Evolutionary conservation across 2,888 invertebrate genomes (phyloP), one percentile per base, ranked within the genome.

Genomic region (Sinopyrophorus schimmeli): DNA sequence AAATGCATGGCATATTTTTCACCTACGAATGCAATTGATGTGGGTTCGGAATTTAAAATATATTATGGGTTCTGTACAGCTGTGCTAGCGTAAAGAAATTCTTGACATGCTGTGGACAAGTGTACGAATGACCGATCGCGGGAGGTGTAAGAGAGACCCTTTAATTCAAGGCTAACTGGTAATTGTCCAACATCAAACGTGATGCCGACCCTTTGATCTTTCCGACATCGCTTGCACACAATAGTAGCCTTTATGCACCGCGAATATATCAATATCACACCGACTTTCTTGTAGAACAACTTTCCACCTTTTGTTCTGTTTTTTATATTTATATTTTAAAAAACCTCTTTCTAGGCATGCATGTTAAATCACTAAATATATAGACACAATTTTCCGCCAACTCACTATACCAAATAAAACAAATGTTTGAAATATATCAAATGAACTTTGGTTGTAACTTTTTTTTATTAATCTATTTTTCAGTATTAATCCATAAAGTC

Each of bases 141-240:
- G 57, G 59, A 61, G 59, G 60, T 62, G 62, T 56, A n/a, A n/a
- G 59, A 60, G 60, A 57, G 57, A 51, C 48, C 53, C 51, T 46
- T 50, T 50, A 51, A 59, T 63, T 60, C 62, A 63, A 63, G 62
- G 62, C 60, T 60, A 60, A 56, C 57, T 60, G 52, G 62, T 61
- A 63, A 63, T 63, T 63, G 61, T 63, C 59, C 57, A 58, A 61
- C 61, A 48, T 62, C 62, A 62, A 60, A 60, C 60, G 55, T 51
- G 52, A 53, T 28, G 57, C 62, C 62, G 61, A 42, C 57, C 34
- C 59, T 61, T 63, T 63, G 62, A 62, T 60, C 56, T 60, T 35
- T 43, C 62, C 62, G 62, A 52, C 53, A 42, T 51, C 52, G 46
- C 53, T 49, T 54, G 55, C 52, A 55, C 48, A 54, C 47, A 46